phyloP scores from a whole-genome alignment of 2,113 vertebrate genomes.

The Phrynosoma platyrhinos region DNA sequence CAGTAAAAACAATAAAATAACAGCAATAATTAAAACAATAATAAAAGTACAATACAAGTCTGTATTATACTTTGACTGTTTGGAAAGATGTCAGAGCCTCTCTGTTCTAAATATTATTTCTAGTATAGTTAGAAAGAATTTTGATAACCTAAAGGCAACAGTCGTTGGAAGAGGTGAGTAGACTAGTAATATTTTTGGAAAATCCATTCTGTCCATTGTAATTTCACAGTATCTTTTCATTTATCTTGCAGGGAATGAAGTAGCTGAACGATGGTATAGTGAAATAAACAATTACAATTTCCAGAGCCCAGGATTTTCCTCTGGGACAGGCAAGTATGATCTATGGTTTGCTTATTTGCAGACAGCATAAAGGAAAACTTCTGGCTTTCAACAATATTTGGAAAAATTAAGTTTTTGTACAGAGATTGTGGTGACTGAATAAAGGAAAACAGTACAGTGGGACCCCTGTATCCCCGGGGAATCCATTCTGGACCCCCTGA shows the following conservation, averaged over 20 bases:
- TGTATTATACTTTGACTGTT: no score
- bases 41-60: no score
- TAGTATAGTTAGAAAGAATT: background rate
- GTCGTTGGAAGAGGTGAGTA: background rate
- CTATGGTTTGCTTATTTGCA: background rate
- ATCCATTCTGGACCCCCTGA: no score
- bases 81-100: background rate
- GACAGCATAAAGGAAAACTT: conserved; percentile 5
- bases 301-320: conserved; percentile 93
- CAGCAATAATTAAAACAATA: no score
- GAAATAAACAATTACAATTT: conserved; percentile 98
- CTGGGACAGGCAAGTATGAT: conserved; percentile 88
- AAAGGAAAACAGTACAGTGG: background rate
- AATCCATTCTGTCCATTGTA: background rate
- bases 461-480: no score
- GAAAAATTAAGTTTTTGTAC: background rate
- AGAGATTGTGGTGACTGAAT: background rate
- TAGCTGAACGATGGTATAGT: conserved; percentile 95
- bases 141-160: background rate
- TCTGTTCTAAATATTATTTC: background rate
- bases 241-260: conserved; percentile 87
- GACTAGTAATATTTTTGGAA: background rate
- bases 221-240: conserved; percentile 42
- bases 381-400: background rate
- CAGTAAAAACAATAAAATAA: no score